phyloP scores from a whole-genome alignment of 2,113 vertebrate genomes.

The Suncus etruscus region DNA sequence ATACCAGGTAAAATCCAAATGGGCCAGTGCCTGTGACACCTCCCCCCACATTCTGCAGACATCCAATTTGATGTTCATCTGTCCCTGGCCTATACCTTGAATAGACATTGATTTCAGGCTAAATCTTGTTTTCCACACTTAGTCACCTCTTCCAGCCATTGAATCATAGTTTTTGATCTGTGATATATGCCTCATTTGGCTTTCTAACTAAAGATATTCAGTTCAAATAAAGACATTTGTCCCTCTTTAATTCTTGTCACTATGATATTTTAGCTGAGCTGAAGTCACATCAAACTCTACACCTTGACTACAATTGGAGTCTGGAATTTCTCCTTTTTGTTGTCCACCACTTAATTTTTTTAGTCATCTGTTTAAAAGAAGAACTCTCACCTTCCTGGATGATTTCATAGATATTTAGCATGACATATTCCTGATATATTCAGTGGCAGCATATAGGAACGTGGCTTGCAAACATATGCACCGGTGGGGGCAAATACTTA shows the following conservation, averaged over 20 bases:
- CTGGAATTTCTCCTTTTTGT: constrained; percentile 42
- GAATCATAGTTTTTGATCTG: constrained; percentile 19
- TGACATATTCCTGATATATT: constrained; percentile 11
- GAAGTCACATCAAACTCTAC: not conserved
- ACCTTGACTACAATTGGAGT: constrained; percentile 44
- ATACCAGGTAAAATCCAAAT: not conserved
- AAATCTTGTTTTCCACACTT: not conserved
- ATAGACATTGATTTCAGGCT: constrained; percentile 3
- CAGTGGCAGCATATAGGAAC: constrained; percentile 29
- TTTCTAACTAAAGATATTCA: not conserved
- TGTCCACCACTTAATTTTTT: constrained; percentile 35
- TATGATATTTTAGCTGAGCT: not conserved
- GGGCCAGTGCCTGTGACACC: not conserved
- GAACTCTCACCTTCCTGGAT: constrained; percentile 13
- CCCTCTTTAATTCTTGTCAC: not conserved
- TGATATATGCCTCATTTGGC: not conserved
- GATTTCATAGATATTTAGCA: constrained; percentile 5
- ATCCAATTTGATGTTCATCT: not conserved
- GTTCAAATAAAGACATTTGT: not conserved
- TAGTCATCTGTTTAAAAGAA: constrained; percentile 60
- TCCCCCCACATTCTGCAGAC: not conserved
- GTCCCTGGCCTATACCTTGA: not conserved
- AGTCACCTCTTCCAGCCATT: constrained; percentile 6
- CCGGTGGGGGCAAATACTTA: not conserved
- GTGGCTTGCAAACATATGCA: not conserved